Base-by-base conservation (phyloP, 1,140 invertebrate genomes). In the Euwallacea fornicatus region DNA sequence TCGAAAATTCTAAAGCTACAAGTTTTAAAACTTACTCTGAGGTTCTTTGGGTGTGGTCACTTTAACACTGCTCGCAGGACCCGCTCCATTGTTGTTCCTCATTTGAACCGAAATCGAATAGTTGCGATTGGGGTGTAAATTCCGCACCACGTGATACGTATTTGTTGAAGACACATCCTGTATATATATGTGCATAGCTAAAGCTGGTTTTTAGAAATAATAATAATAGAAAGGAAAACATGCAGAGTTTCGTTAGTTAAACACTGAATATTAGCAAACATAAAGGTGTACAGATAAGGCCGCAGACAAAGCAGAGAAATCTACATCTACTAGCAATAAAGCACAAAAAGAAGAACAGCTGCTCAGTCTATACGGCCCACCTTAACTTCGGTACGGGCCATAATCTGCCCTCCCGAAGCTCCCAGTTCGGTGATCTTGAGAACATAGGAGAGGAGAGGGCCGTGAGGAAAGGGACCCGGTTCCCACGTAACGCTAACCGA, bases 401-500 rank as follows among this genome's bases (percentile, higher is more conserved):
- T 41, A 9, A 44, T 47, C n/a, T n/a, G 44, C 16, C 70, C 64
- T n/a, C n/a, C 21, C 6, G 42, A 13, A 46, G 55, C 87, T 50
- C 55, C 86, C 33, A 42, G 87, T 73, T 88, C 86, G 53, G 85
- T 83, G 16, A 92, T 85, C 76, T 89, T 86, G 55, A 95, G 83
- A 60, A 91, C 88, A 83, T 95, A 96, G 54, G 92, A 93, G 55
- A 95, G 87, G 73, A 97, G 84, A 69, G 91, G 93, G 64, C 93
- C 94, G 81, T 96, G 96, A 21, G 91, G 90, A 78, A 93, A 95
- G 9, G 87, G 85, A 10, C 95, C 95, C 6, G 93, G 90, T 81
- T 90, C 88, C 95, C 95, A 97, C 73, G 90, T 91, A 10, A 97
- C 86, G 66, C 91, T 92, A 41, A 97, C 89, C 72, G 93, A 87